A percentile compares a stretch with the other conserved stretches of the same genome.
These are phyloP conservation scores for Lineus longissimus DNA, from an alignment of 1,140 invertebrate species.

Conservation along the genomic window DNA sequence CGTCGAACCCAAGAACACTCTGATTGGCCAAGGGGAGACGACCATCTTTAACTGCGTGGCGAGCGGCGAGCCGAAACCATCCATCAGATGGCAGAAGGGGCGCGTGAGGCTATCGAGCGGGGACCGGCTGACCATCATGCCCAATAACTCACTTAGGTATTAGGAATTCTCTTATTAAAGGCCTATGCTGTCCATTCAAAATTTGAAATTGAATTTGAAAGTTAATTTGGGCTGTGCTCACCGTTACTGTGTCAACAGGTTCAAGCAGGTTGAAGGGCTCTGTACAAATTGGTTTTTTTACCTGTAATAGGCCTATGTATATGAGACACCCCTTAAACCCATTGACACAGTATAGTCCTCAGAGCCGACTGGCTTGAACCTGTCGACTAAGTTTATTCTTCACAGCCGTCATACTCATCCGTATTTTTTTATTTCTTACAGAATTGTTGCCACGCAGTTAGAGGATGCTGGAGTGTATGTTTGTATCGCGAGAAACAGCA, in stretches of 20 bases:
- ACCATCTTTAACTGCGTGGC: conserved; percentile 53
- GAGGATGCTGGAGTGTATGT: conserved; percentile 55
- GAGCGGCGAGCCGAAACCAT: conserved; percentile 53
- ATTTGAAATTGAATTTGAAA: too few relatives aligned
- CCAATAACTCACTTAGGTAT: conserved; percentile 52
- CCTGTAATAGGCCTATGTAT: too few relatives aligned
- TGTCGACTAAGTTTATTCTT: too few relatives aligned
- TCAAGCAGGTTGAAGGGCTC: too few relatives aligned
- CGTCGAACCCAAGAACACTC: conserved; percentile 42
- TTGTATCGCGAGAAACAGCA: conserved; percentile 55
- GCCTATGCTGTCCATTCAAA: too few relatives aligned
- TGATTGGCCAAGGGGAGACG: conserved; percentile 40
- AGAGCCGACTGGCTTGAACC: too few relatives aligned
- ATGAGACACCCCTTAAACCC: too few relatives aligned
- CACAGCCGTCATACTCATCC: too few relatives aligned
- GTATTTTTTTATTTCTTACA: conserved; percentile 24
- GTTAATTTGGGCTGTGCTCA: too few relatives aligned
- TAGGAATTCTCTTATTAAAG: neutral
- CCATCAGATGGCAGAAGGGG: conserved; percentile 53
- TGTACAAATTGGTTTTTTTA: too few relatives aligned
- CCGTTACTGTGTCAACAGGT: too few relatives aligned
- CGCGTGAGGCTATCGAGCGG: conserved; percentile 26
- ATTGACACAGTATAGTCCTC: too few relatives aligned
- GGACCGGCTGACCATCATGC: conserved; percentile 44
- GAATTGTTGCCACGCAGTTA: conserved; percentile 50